A percentile compares a stretch with the other conserved stretches of the same genome.
These are phyloP conservation scores for Drosophila kepulauana DNA, from an alignment of 1,140 invertebrate genomes.

Conservation along the genomic window DNA sequence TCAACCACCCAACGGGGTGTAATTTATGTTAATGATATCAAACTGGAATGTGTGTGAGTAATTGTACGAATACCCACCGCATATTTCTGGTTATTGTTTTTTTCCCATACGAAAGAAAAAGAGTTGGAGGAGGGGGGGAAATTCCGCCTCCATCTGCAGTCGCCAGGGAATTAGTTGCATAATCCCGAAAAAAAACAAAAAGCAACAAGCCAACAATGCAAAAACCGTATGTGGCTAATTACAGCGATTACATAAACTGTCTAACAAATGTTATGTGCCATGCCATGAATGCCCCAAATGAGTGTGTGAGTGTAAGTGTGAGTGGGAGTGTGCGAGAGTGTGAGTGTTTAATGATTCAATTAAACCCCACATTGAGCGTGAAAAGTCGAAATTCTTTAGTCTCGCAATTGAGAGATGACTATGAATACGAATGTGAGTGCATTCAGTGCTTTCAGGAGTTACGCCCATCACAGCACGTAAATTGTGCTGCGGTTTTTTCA, in stretches of 20 bases:
- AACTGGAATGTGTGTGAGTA: background rate
- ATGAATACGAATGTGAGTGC: background rate
- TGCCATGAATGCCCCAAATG: conserved; percentile 3
- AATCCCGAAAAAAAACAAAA: conserved; percentile 31
- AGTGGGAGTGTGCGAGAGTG: background rate
- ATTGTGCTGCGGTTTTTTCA: conserved; percentile 10
- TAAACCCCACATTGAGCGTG: conserved; percentile 18
- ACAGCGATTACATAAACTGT: conserved; percentile 47
- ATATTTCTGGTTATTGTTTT: conserved; percentile 79
- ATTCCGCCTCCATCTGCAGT: conserved; percentile 14
- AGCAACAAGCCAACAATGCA: conserved; percentile 40
- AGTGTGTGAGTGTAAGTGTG: background rate
- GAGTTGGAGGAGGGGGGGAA: too few species aligned
- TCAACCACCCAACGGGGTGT: background rate
- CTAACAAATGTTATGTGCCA: conserved; percentile 28
- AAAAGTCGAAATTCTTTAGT: conserved; percentile 6
- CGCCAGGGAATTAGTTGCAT: conserved; percentile 51
- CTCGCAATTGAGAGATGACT: conserved; percentile 9
- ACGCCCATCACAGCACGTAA: background rate
- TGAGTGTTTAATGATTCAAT: conserved; percentile 19
- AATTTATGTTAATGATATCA: conserved; percentile 68
- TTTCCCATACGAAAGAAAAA: conserved; percentile 15
- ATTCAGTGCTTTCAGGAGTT: background rate
- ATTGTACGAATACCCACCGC: conserved; percentile 5
- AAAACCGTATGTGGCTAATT: conserved; percentile 55